phyloP scores from a whole-genome alignment of 2,797 vertebrate genomes.

The Nasua narica region DNA sequence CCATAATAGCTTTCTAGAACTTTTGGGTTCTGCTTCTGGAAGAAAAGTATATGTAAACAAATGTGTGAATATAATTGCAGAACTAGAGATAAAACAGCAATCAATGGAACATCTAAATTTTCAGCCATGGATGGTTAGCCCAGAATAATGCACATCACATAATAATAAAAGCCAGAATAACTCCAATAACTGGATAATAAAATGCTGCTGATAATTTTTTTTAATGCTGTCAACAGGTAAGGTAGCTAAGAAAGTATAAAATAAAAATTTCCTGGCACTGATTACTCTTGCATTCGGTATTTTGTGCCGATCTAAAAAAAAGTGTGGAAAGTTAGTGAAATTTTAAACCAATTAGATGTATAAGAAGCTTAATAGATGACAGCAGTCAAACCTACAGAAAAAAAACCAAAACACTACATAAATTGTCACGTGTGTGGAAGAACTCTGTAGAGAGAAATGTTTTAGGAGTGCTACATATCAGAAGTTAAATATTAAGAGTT shows the following conservation, averaged over 20 bases:
- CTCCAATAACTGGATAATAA: not conserved
- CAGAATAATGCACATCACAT: not conserved
- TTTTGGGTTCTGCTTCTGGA: conserved; percentile 59
- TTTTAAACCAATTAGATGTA: not conserved
- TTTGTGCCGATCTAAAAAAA: not conserved
- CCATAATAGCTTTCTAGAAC: conserved; percentile 27
- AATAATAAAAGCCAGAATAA: not conserved
- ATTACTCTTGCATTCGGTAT: not conserved
- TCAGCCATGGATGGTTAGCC: not conserved
- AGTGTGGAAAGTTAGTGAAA: not conserved
- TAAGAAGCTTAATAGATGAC: not conserved
- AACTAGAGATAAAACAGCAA: not conserved
- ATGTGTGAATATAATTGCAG: not conserved
- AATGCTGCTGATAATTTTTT: not conserved
- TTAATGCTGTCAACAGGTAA: not conserved
- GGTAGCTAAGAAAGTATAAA: not conserved
- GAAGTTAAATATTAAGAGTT: not conserved
- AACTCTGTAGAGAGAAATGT: not conserved
- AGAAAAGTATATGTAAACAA: not conserved
- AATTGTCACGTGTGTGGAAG: not conserved
- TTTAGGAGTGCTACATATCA: not conserved
- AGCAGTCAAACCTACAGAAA: not conserved
- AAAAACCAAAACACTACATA: not conserved
- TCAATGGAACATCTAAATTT: not conserved
- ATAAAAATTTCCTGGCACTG: not conserved